A percentile compares a stretch with the other conserved stretches of the same genome.
phyloP scores from a whole-genome alignment of 2,797 vertebrate species.

The Pelochelys cantorii region DNA sequence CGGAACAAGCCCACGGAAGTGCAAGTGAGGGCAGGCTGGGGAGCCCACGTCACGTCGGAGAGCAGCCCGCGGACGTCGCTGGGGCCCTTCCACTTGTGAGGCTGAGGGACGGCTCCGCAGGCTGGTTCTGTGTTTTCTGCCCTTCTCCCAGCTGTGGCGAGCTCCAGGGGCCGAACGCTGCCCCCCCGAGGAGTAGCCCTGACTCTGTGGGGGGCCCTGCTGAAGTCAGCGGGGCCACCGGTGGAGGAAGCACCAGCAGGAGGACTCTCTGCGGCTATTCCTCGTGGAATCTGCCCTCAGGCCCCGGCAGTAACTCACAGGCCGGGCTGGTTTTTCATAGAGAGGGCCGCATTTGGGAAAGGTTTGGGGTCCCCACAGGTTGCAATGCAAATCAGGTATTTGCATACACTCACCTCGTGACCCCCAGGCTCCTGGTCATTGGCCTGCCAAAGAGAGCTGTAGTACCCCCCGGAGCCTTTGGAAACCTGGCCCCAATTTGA shows the following conservation, averaged over 20 bases:
- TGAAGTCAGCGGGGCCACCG: neutral
- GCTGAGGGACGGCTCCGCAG: neutral
- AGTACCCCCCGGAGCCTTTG: accelerated
- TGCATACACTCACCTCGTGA: neutral
- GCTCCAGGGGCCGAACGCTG: neutral
- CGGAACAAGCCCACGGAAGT: neutral
- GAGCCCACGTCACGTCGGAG: neutral
- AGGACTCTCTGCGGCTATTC: neutral
- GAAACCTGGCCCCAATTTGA: neutral
- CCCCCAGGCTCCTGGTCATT: neutral
- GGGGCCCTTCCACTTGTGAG: neutral
- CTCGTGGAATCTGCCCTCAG: neutral
- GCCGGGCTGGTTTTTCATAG: neutral
- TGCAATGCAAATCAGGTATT: neutral
- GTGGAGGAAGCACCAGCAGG: neutral
- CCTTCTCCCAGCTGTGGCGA: neutral
- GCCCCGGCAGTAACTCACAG: neutral
- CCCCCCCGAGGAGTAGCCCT: neutral
- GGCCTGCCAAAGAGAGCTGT: accelerated
- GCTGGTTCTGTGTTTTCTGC: neutral
- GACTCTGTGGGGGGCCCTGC: neutral
- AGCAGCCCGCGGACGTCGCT: neutral
- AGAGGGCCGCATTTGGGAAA: neutral
- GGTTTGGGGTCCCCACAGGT: neutral
- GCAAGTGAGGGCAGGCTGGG: neutral